Conservation (phyloP, 2,888 invertebrate species). For the Leuctra nigra region DNA sequence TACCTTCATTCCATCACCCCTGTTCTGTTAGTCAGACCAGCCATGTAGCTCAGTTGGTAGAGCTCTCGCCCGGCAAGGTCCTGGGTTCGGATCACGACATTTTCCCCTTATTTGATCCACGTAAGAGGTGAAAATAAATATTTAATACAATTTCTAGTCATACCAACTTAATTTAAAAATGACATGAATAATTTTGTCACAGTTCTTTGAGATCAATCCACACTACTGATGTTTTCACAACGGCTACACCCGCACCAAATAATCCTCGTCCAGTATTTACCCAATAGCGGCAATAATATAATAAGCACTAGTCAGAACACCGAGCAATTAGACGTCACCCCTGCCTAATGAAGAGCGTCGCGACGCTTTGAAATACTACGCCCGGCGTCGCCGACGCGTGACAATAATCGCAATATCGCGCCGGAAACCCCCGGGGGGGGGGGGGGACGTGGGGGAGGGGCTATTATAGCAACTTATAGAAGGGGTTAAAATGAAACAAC, state of each 20-base stretch:
- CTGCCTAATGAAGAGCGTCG: slow-evolving; percentile 25
- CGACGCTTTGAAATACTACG: slow-evolving; percentile 20
- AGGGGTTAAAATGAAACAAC: slow-evolving; percentile 3
- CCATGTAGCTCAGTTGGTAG: too few species aligned
- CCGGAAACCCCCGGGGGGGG: neutral
- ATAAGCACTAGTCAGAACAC: neutral
- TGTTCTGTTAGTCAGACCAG: too few species aligned
- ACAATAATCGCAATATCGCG: slow-evolving; percentile 27
- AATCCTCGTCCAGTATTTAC: neutral
- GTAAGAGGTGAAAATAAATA: too few species aligned
- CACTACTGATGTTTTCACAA: neutral
- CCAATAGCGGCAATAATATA: neutral
- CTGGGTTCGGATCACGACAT: too few species aligned
- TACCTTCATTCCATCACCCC: too few species aligned
- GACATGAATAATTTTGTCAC: too few species aligned
- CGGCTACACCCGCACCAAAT: neutral
- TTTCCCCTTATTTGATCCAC: too few species aligned
- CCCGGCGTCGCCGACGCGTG: slow-evolving; percentile 20
- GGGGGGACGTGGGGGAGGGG: neutral
- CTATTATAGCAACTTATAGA: neutral
- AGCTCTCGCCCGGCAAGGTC: too few species aligned
- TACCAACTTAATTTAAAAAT: too few species aligned
- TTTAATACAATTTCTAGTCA: too few species aligned
- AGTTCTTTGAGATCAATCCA: neutral
- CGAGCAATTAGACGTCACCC: slow-evolving; percentile 22